Percentiles rank a stretch among this genome's conserved stretches.
phyloP scores from a whole-genome alignment of 1,140 invertebrate species.

The Probaryconus sp. region DNA sequence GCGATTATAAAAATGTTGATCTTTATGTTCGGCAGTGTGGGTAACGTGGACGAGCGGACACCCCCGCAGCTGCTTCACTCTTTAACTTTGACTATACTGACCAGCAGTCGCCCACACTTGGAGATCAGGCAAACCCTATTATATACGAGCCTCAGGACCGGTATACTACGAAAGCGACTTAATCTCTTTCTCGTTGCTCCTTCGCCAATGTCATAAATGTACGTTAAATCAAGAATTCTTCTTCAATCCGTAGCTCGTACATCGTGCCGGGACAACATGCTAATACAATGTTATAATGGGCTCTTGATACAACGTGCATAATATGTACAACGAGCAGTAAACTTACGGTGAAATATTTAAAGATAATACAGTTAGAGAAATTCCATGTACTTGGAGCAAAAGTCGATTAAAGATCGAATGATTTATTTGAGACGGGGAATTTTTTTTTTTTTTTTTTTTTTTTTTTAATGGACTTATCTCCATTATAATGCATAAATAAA shows the following conservation, averaged over 20 bases:
- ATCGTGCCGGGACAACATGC: constrained; percentile 44
- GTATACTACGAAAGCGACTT: constrained; percentile 53
- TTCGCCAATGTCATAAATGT: constrained; percentile 52
- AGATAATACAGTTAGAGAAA: constrained; percentile 58
- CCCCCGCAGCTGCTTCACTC: constrained; percentile 57
- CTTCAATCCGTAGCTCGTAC: constrained; percentile 48
- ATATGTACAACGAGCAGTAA: constrained; percentile 39
- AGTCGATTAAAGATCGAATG: constrained; percentile 36
- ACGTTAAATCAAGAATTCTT: constrained; percentile 53
- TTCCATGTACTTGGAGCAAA: constrained; percentile 26
- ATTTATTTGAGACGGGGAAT: too few relatives aligned
- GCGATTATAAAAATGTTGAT: constrained; percentile 38
- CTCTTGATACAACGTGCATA: constrained; percentile 46
- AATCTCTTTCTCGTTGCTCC: constrained; percentile 58
- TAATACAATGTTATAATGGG: constrained; percentile 60
- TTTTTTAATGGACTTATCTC: too few relatives aligned
- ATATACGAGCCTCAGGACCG: constrained; percentile 41
- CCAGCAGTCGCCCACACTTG: constrained; percentile 66
- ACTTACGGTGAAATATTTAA: constrained; percentile 46
- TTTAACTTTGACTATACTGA: constrained; percentile 58
- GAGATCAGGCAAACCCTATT: constrained; percentile 56
- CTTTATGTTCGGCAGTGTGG: constrained; percentile 33
- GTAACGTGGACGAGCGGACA: constrained; percentile 31
- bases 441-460: too few relatives aligned
- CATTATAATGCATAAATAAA: too few relatives aligned